Evolutionary conservation across 2,113 vertebrate species (phyloP).

Genomic region (Mola mola): DNA sequence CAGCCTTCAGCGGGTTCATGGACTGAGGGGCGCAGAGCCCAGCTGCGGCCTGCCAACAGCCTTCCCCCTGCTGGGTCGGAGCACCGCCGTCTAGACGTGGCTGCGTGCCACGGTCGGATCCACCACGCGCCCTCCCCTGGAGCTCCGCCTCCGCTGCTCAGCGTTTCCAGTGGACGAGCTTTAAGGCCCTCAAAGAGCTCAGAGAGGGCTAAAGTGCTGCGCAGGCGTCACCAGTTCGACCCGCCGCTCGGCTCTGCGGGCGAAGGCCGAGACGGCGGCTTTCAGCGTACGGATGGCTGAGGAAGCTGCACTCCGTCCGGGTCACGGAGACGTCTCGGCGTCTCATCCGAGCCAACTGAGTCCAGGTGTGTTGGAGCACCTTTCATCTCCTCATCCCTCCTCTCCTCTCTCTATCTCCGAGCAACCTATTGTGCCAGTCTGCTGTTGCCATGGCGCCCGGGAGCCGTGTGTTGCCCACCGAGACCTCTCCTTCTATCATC

Average conservation of each 20-base stretch:
- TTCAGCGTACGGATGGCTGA: too few relatives aligned
- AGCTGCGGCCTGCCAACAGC: conserved; percentile 89
- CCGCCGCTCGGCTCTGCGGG: conserved; percentile 5
- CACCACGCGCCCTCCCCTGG: too few relatives aligned
- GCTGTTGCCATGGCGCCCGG: conserved; percentile 77
- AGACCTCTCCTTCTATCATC: conserved; percentile 55
- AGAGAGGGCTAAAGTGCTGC: background rate
- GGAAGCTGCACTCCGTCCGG: too few relatives aligned
- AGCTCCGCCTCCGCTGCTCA: background rate
- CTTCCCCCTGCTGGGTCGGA: conserved; percentile 92
- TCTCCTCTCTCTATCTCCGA: conserved; percentile 30
- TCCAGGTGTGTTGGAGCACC: background rate
- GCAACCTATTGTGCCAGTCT: conserved; percentile 63
- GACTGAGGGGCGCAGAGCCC: conserved; percentile 82
- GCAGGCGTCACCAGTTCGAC: background rate
- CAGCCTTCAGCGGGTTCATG: conserved; percentile 76
- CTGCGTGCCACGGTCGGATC: background rate
- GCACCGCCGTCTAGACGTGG: conserved; percentile 88
- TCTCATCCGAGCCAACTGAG: conserved; percentile 7
- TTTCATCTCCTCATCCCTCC: conserved; percentile 16
- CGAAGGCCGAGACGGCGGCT: too few relatives aligned
- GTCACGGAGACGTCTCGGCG: too few relatives aligned
- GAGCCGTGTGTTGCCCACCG: conserved; percentile 46
- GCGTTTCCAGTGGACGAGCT: conserved; percentile 17
- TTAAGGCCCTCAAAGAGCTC: background rate